These are phyloP conservation scores for Hypocryptadius cinnamomeus DNA, from an alignment of 2,113 vertebrate species.

Conservation along the genomic window DNA sequence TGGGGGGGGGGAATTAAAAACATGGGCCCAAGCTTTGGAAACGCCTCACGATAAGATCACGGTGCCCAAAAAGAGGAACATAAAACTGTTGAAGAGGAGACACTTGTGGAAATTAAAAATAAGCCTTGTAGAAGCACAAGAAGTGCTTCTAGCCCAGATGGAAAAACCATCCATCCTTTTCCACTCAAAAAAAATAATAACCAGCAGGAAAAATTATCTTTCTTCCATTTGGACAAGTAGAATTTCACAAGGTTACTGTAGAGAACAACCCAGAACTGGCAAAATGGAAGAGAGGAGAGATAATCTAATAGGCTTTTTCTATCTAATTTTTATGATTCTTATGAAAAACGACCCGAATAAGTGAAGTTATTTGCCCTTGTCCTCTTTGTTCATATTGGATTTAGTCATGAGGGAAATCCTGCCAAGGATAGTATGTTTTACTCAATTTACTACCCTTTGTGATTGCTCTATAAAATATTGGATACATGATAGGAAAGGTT, in stretches of 20 bases:
- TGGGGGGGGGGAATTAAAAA: not conserved
- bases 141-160: not conserved
- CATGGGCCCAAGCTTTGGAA: not conserved
- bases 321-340: slow-evolving; percentile 5
- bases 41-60: not conserved
- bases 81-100: not conserved
- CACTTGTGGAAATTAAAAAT: not conserved
- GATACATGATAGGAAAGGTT: not conserved
- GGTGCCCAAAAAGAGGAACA: not conserved
- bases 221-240: not conserved
- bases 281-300: not conserved
- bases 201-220: not conserved
- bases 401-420: slow-evolving; percentile 35
- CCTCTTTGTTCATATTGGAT: slow-evolving; percentile 39
- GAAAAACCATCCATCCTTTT: not conserved
- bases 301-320: slow-evolving; percentile 4
- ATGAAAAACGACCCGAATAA: slow-evolving; percentile 53
- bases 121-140: not conserved
- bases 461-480: slow-evolving; percentile 20
- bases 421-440: slow-evolving; percentile 2
- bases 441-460: not conserved
- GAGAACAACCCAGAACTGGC: not conserved
- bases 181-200: not conserved
- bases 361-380: slow-evolving; percentile 57
- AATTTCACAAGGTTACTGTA: not conserved